phyloP scores from a whole-genome alignment of 2,113 vertebrate species.

The Daubentonia madagascariensis region DNA sequence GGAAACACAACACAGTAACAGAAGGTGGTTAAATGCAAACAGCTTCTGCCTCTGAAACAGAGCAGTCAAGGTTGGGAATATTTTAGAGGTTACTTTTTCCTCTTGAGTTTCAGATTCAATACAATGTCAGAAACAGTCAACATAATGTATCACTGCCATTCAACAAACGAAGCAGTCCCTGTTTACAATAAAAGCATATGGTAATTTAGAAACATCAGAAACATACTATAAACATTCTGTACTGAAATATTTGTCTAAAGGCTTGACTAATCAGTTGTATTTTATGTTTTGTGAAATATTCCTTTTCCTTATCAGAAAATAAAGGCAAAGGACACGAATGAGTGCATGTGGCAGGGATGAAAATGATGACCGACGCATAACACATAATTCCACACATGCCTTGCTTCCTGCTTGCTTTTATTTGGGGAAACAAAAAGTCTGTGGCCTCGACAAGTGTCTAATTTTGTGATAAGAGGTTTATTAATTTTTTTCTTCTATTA shows the following conservation, averaged over 20 bases:
- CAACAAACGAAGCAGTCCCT: constrained; percentile 49
- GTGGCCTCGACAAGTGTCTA: neutral
- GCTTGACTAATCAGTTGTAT: constrained; percentile 15
- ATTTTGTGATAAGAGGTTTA: neutral
- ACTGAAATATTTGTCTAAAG: constrained; percentile 50
- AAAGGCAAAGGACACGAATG: neutral
- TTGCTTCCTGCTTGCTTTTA: neutral
- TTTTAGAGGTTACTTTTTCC: neutral
- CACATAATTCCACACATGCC: no score
- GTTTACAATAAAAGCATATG: constrained; percentile 59
- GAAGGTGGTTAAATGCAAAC: constrained; percentile 15
- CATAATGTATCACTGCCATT: constrained; percentile 29
- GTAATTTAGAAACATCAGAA: constrained; percentile 61
- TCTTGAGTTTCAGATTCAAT: constrained; percentile 20
- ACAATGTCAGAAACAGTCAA: constrained; percentile 9
- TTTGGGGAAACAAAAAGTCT: neutral
- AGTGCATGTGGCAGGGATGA: neutral
- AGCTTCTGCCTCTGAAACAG: neutral
- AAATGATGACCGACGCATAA: neutral
- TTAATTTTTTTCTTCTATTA: neutral
- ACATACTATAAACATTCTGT: constrained; percentile 56
- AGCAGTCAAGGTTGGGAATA: neutral
- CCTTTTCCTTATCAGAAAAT: constrained; percentile 38
- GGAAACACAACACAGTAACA: neutral
- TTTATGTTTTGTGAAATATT: constrained; percentile 28